Base-by-base conservation (phyloP, 2,797 vertebrate genomes). In the Hippopotamyrus pictus region DNA sequence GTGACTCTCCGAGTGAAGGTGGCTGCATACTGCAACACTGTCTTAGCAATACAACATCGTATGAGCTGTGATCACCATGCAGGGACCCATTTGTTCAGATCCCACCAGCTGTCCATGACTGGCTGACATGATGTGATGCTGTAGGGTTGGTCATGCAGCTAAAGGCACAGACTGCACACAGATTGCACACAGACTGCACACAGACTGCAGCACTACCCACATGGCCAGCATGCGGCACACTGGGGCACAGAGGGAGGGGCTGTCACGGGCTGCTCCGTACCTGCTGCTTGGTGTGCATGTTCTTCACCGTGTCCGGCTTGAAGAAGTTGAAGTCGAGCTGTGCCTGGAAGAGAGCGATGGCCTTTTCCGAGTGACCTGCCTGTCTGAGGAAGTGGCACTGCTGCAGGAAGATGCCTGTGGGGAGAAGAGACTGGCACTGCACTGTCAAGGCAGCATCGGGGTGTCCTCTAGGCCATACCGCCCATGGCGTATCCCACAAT, bases 371-470 rank as follows among this genome's bases (percentile, higher is more conserved):
- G 91, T 99, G 94, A 59, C 98, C 94, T 5, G 97, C 92, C 95
- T 99, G 96, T 90, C 98, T 93, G 93, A 99, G 94, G 92, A 99
- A 97, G 93, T 99, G 96, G 93, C 98, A 96, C 90, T 99, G 96
- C 94, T 98, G 92, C 90, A 99, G 92, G 93, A 98, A 96, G 90
- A 99, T 93, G 0, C 88, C 96, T 99, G 91, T 94, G 92, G 0
- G 2, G 89, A 89, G 2, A 37, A 41, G 50, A 73, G 7, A 22
- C 3, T 1, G 5, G 25, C 12, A 48, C 9, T 8, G 12, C 7
- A 88, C 14, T 25, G 5, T 22, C 44, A 17, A 41, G 88, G 41
- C 33, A 79, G 17, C 8, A n/a, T 83, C n/a, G 41, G 19, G 41
- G 37, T 11, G 3, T 46, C 8, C 17, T 69, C 9, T 33, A 69